These are phyloP conservation scores for Chlorocebus sabaeus DNA, from an alignment of 2,113 vertebrate genomes.

Conservation along the genomic window DNA sequence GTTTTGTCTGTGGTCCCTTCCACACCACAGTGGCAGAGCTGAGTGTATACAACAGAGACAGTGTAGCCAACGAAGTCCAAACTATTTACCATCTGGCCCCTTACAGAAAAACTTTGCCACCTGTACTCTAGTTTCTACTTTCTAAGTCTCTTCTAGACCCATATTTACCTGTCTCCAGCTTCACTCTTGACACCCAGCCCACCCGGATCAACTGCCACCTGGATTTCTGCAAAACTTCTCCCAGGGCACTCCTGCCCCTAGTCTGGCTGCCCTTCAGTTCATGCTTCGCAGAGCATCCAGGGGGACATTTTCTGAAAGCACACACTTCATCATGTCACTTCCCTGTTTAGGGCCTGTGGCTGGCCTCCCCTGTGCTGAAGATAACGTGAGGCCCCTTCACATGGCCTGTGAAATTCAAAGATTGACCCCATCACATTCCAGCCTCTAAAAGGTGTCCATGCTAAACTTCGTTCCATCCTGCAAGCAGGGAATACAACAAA, in stretches of 20 bases:
- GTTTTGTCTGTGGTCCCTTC: background rate
- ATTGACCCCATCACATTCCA: too few relatives aligned
- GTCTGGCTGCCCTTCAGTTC: background rate
- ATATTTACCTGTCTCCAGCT: too few relatives aligned
- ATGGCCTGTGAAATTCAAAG: background rate
- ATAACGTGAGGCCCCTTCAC: background rate
- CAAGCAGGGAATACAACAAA: background rate
- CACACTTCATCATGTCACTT: too few relatives aligned
- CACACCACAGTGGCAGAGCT: background rate
- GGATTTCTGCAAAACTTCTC: background rate
- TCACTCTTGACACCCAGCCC: too few relatives aligned
- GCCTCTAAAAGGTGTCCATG: background rate
- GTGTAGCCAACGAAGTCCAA: background rate
- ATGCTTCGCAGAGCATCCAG: background rate
- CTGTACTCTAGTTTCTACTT: background rate
- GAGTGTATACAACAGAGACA: fast-evolving
- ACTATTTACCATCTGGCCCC: background rate
- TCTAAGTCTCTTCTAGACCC: background rate
- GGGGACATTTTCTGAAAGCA: background rate
- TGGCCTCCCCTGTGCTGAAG: too few relatives aligned
- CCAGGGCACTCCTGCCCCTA: background rate
- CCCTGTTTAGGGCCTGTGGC: background rate
- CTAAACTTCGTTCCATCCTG: background rate
- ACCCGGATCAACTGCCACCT: fast-evolving
- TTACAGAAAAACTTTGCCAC: fast-evolving